Percentiles rank a stretch among this genome's conserved stretches.
These are phyloP conservation scores for Chelon labrosus DNA, from an alignment of 2,797 vertebrate genomes.

Conservation along the genomic window DNA sequence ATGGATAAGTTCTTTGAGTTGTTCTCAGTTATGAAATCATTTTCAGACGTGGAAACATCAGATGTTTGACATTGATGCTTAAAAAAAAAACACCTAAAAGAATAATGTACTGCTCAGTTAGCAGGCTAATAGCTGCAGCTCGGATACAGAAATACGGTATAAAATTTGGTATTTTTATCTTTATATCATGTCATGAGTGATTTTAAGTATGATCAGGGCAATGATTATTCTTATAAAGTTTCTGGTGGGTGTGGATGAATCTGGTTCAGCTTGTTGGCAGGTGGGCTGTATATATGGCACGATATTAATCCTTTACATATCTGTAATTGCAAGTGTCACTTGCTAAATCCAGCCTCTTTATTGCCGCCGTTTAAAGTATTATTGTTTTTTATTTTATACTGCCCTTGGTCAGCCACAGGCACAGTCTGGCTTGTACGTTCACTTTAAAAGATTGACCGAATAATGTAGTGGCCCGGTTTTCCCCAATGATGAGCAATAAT, in stretches of 20 bases:
- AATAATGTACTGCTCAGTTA: not conserved
- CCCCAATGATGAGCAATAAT: constrained; percentile 65
- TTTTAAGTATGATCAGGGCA: not conserved
- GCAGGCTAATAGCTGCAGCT: not conserved
- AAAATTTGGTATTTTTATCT: not conserved
- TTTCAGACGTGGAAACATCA: not conserved
- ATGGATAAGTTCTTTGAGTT: too few species aligned
- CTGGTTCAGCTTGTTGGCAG: not conserved
- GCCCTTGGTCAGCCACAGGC: not conserved
- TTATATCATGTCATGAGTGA: not conserved
- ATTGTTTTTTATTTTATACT: too few species aligned
- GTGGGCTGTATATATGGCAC: not conserved
- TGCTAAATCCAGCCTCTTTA: too few species aligned
- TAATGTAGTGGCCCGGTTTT: constrained; percentile 68
- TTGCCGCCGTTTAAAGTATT: too few species aligned
- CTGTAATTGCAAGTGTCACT: too few species aligned
- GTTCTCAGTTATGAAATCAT: too few species aligned
- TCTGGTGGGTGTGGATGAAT: not conserved
- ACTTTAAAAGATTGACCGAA: constrained; percentile 79
- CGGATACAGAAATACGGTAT: not conserved
- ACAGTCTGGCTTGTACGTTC: constrained; percentile 49
- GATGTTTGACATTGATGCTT: not conserved
- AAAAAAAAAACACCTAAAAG: not conserved
- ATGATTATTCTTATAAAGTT: not conserved
- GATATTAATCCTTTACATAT: too few species aligned